phyloP scores from a whole-genome alignment of 2,113 vertebrate genomes.

The Rhinogobius similis region DNA sequence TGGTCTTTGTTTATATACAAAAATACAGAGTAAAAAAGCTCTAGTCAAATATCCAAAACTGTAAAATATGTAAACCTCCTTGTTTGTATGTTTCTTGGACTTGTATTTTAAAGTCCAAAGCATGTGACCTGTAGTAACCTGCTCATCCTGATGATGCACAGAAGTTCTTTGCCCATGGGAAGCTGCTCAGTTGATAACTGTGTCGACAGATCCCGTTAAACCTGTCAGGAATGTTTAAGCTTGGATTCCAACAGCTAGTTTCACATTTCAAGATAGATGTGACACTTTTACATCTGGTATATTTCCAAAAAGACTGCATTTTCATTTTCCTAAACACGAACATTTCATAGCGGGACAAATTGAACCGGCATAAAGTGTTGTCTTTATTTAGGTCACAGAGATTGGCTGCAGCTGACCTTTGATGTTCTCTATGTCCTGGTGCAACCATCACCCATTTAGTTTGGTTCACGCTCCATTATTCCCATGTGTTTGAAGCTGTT shows the following conservation, averaged over 20 bases:
- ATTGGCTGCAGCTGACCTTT: slow-evolving; percentile 39
- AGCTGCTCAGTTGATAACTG: slow-evolving; percentile 10
- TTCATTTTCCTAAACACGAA: not conserved
- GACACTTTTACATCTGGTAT: slow-evolving; percentile 4
- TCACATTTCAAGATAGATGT: slow-evolving; percentile 23
- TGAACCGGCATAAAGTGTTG: not conserved
- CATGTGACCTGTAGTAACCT: slow-evolving; percentile 4
- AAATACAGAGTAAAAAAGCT: not conserved
- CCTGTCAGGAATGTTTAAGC: slow-evolving; percentile 29
- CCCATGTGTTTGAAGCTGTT: slow-evolving; percentile 22
- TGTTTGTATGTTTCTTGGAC: not conserved
- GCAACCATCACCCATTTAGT: slow-evolving; percentile 17
- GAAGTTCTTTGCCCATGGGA: not conserved
- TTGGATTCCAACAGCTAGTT: slow-evolving; percentile 24
- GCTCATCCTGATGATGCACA: not conserved
- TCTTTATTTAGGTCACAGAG: slow-evolving; percentile 4
- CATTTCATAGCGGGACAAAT: not conserved
- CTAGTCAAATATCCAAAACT: not conserved
- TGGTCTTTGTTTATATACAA: slow-evolving; percentile 3
- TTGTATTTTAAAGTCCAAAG: not conserved
- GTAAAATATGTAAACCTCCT: not conserved
- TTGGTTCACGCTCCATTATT: not conserved
- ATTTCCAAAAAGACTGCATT: not conserved
- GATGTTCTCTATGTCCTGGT: slow-evolving; percentile 39
- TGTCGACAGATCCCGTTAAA: slow-evolving; percentile 14